Percentiles rank a stretch among this genome's conserved stretches.
Conservation (phyloP, 2,888 invertebrate species). For the Hanleya hanleyi region DNA sequence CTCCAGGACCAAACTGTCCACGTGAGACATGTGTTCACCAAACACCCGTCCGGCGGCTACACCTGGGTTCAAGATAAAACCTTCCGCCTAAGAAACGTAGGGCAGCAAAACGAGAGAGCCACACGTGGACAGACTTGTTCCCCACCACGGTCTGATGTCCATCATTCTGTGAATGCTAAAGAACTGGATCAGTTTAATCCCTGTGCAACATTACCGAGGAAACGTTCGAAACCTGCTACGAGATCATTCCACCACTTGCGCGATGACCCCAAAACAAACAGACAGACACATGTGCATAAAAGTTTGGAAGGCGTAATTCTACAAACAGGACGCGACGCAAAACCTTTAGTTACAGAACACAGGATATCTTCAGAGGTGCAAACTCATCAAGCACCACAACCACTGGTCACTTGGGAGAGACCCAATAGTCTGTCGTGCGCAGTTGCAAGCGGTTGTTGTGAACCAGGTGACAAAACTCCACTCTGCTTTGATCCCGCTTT, state of each 20-base stretch:
- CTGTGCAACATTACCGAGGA: background rate
- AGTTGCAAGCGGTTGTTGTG: constrained; percentile 4
- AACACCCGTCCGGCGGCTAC: background rate
- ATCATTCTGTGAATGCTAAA: background rate
- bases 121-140: background rate
- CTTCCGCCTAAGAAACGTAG: background rate
- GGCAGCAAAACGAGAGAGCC: background rate
- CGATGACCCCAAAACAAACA: too few relatives aligned
- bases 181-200: too few relatives aligned
- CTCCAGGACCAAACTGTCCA: background rate
- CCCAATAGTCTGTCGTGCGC: constrained; percentile 20
- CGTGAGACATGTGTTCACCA: constrained; percentile 7
- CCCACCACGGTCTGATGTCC: background rate
- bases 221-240: too few relatives aligned
- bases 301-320: background rate
- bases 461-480: constrained; percentile 28
- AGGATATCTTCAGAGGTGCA: background rate
- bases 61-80: background rate
- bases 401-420: background rate
- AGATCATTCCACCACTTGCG: too few relatives aligned
- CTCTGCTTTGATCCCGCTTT: constrained; percentile 33
- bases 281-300: background rate
- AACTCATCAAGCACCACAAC: constrained; percentile 11
- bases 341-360: background rate
- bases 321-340: background rate